These are phyloP conservation scores for Calosoma granatense DNA, from an alignment of 1,140 invertebrate genomes.

Conservation along the genomic window DNA sequence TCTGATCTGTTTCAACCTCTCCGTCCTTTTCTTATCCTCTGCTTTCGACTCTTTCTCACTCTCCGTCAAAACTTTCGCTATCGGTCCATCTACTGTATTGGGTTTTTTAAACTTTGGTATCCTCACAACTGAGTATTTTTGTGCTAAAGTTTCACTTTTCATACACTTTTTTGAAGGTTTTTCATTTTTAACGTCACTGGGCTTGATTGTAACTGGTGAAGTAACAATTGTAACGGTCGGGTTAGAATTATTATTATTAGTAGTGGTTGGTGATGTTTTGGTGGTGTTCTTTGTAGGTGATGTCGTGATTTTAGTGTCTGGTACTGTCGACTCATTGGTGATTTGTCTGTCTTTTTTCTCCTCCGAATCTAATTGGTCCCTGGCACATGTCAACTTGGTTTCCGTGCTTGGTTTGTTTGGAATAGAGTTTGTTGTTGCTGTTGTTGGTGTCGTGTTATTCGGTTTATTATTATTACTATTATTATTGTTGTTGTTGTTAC, in stretches of 20 bases:
- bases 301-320: conserved; percentile 24
- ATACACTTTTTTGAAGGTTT: background rate
- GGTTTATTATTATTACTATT: conserved; percentile 27
- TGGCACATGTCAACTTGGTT: conserved; percentile 31
- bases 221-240: no score
- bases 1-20: conserved; percentile 54
- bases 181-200: background rate
- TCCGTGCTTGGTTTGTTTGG: conserved; percentile 28
- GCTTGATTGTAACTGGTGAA: no score
- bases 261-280: conserved; percentile 7
- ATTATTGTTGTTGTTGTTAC: background rate
- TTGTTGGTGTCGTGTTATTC: conserved; percentile 24
- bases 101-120: conserved; percentile 31
- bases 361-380: conserved; percentile 35
- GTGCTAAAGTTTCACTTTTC: conserved; percentile 22
- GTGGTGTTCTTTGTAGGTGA: conserved; percentile 15
- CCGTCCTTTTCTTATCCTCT: conserved; percentile 40
- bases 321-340: conserved; percentile 39
- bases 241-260: no score
- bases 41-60: conserved; percentile 30
- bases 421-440: conserved; percentile 22
- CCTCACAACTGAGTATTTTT: conserved; percentile 30
- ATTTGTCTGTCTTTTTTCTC: conserved; percentile 37
- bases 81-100: conserved; percentile 2
- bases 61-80: conserved; percentile 28